These are phyloP conservation scores for Lindbergichthys nudifrons DNA, from an alignment of 2,797 vertebrate genomes.

Conservation along the genomic window DNA sequence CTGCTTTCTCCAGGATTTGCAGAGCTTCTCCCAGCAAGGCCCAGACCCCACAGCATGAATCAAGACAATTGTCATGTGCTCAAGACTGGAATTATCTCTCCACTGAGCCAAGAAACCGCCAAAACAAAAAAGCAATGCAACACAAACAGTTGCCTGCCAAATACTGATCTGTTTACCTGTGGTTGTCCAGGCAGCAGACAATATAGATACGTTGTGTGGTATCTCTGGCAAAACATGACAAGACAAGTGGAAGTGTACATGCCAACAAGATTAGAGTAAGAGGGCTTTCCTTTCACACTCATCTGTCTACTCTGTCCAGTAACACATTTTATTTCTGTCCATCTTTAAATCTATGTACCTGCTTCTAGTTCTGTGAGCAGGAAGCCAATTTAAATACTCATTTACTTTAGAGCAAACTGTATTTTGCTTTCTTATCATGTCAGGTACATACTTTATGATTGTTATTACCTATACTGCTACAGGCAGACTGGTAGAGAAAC, in stretches of 20 bases:
- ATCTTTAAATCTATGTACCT: constrained; percentile 16
- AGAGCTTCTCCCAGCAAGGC: not conserved
- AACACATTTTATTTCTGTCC: constrained; percentile 16
- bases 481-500: not conserved
- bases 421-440: not conserved
- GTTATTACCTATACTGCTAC: not conserved
- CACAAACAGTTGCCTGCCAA: constrained; percentile 56
- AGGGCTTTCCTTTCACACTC: constrained; percentile 62
- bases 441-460: not conserved
- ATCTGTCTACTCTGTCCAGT: constrained; percentile 35
- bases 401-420: not conserved
- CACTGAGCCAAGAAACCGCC: constrained; percentile 38
- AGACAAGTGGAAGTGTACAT: constrained; percentile 54
- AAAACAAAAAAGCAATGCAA: constrained; percentile 47
- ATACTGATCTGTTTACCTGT: constrained; percentile 58
- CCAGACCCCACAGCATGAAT: constrained; percentile 4
- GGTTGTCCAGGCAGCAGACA: constrained; percentile 64
- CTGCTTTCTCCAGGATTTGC: constrained; percentile 1
- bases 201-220: constrained; percentile 48
- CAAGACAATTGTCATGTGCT: constrained; percentile 44
- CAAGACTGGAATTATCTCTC: constrained; percentile 42
- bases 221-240: constrained; percentile 57
- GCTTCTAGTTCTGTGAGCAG: not conserved
- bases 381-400: not conserved
- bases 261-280: constrained; percentile 70